A percentile compares a stretch with the other conserved stretches of the same genome.
phyloP scores from a whole-genome alignment of 2,113 vertebrate genomes.

The Dipodomys stephensi region DNA sequence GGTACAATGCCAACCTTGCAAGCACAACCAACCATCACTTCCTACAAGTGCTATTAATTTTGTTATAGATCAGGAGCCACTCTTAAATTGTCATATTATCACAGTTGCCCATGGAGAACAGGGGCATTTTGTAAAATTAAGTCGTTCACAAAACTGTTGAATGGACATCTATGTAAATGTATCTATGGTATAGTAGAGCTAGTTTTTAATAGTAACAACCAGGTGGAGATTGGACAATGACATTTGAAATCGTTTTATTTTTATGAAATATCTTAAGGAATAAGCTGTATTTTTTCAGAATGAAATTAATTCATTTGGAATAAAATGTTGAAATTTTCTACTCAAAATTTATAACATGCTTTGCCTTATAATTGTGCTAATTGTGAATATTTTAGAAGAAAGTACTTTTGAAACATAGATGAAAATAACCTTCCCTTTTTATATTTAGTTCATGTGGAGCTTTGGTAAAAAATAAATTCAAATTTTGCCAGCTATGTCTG shows the following conservation, averaged over 20 bases:
- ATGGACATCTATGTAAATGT: background rate
- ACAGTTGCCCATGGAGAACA: background rate
- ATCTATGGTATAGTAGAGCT: background rate
- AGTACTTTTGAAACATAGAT: background rate
- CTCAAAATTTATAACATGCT: background rate
- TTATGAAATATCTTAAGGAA: background rate
- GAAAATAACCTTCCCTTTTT: slow-evolving; percentile 1
- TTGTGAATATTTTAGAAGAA: slow-evolving; percentile 2
- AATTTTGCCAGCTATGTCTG: background rate
- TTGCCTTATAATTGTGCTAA: background rate
- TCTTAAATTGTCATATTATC: slow-evolving; percentile 27
- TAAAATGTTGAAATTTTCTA: background rate
- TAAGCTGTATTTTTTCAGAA: slow-evolving; percentile 8
- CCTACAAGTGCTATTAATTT: background rate
- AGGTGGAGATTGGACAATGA: background rate
- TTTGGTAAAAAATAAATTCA: background rate
- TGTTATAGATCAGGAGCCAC: background rate
- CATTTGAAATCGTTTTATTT: background rate
- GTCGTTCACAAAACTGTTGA: background rate
- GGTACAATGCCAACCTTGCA: too few species aligned
- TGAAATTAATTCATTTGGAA: background rate
- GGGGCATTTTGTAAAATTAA: slow-evolving; percentile 30
- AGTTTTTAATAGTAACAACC: background rate
- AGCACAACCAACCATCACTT: background rate
- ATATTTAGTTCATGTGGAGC: slow-evolving; percentile 20